Evolutionary conservation across 2,113 vertebrate species (phyloP).

Genomic region (Orycteropus afer): DNA sequence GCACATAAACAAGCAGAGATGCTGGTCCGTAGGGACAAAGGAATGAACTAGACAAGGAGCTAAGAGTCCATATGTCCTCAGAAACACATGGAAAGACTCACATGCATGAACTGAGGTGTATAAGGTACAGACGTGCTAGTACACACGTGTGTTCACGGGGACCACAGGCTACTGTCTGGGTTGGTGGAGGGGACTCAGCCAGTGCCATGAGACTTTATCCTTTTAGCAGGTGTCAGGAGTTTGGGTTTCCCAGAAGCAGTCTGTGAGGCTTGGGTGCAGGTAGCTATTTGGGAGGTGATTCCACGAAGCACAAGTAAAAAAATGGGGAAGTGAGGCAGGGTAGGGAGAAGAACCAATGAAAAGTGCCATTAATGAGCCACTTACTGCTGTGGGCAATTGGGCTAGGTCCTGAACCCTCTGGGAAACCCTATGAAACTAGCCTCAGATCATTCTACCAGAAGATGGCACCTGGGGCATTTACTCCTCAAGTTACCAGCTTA

Average conservation of each 20-base stretch:
- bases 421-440: neutral
- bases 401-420: neutral
- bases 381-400: neutral
- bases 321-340: neutral
- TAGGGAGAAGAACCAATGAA: neutral
- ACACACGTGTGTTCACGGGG: fast-evolving
- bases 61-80: neutral
- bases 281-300: neutral
- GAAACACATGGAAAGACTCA: neutral
- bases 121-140: neutral
- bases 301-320: neutral
- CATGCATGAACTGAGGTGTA: neutral
- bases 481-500: neutral
- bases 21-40: neutral
- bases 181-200: fast-evolving
- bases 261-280: neutral
- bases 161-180: fast-evolving
- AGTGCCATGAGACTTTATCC: neutral
- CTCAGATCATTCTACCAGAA: neutral
- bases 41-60: neutral
- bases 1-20: neutral
- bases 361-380: neutral
- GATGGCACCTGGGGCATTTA: neutral
- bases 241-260: neutral
- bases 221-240: neutral